Conservation (phyloP, 2,888 invertebrate species). For the Archips xylosteana region DNA sequence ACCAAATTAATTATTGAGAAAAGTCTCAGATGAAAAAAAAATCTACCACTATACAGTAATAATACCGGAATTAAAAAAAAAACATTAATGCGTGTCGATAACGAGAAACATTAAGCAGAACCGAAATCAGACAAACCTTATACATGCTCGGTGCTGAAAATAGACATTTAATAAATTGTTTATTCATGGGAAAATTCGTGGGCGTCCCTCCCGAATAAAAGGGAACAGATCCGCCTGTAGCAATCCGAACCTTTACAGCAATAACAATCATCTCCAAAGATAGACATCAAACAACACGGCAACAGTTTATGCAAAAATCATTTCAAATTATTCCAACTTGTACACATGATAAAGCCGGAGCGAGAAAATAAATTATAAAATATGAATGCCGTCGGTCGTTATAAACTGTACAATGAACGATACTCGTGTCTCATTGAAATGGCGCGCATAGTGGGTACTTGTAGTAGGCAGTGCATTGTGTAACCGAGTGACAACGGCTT, state of each 20-base stretch:
- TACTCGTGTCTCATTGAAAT: constrained; percentile 46
- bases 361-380: constrained; percentile 23
- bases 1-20: neutral
- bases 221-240: constrained; percentile 32
- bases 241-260: constrained; percentile 18
- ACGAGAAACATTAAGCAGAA: constrained; percentile 28
- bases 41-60: neutral
- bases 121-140: constrained; percentile 31
- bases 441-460: constrained; percentile 51
- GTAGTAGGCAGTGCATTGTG: constrained; percentile 59
- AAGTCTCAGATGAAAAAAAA: neutral
- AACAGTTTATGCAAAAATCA: constrained; percentile 20
- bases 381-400: neutral
- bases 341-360: constrained; percentile 8
- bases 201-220: constrained; percentile 36
- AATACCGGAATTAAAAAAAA: neutral
- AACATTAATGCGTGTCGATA: constrained; percentile 8
- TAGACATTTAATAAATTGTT: constrained; percentile 39
- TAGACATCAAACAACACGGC: constrained; percentile 22
- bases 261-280: constrained; percentile 31
- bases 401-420: constrained; percentile 15
- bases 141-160: constrained; percentile 34
- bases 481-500: constrained; percentile 57
- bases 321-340: constrained; percentile 9
- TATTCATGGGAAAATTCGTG: constrained; percentile 38